Conservation (phyloP, 2,888 invertebrate genomes). For the Subacronicta megacephala region DNA sequence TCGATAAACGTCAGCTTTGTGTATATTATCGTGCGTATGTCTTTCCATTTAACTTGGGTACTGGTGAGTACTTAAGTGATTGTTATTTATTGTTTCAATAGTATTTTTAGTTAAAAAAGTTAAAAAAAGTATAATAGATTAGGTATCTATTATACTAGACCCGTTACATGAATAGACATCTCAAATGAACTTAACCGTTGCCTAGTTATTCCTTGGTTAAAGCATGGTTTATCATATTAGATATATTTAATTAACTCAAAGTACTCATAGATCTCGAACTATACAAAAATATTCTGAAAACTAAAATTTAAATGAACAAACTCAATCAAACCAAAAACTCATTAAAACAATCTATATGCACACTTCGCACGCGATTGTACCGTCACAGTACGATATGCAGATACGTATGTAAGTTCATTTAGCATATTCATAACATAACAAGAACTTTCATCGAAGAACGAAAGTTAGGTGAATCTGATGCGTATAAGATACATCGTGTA, state of each 20-base stretch:
- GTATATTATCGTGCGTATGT: slow-evolving; percentile 54
- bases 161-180: too few species aligned
- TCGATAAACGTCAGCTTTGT: slow-evolving; percentile 69
- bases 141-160: too few species aligned
- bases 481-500: slow-evolving; percentile 48
- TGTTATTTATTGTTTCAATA: slow-evolving; percentile 1
- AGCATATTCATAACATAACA: slow-evolving; percentile 71
- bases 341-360: slow-evolving; percentile 34
- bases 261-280: fast-evolving
- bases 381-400: slow-evolving; percentile 28
- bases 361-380: slow-evolving; percentile 44
- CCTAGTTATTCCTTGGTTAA: too few species aligned
- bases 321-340: slow-evolving; percentile 27
- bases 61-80: slow-evolving; percentile 36
- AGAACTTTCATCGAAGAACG: slow-evolving; percentile 73
- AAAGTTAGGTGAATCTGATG: slow-evolving; percentile 67
- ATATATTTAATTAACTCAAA: not conserved
- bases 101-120: too few species aligned
- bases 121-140: too few species aligned
- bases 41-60: slow-evolving; percentile 26
- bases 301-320: slow-evolving; percentile 32
- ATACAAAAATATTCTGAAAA: not conserved
- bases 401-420: slow-evolving; percentile 61
- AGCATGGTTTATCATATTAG: not conserved
- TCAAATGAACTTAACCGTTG: too few species aligned